These are phyloP conservation scores for Champsocephalus esox DNA, from an alignment of 2,797 vertebrate genomes.

Conservation along the genomic window DNA sequence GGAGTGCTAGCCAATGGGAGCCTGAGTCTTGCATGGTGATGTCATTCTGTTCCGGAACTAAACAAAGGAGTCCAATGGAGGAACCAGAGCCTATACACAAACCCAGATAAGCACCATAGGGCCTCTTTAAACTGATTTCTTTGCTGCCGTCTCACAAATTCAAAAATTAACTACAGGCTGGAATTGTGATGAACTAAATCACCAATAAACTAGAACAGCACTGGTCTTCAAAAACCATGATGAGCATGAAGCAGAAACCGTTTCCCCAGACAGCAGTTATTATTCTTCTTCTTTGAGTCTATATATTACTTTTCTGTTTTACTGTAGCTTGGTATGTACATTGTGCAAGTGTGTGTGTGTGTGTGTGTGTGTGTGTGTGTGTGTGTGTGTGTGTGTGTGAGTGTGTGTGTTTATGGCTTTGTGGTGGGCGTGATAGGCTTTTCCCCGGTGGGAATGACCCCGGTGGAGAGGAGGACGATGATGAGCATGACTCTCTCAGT, in stretches of 20 bases:
- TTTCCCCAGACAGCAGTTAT: conserved; percentile 41
- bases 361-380: neutral
- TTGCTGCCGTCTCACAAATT: conserved; percentile 10
- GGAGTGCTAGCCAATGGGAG: too few species aligned
- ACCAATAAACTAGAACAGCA: too few species aligned
- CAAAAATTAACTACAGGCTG: neutral
- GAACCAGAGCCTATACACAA: too few species aligned
- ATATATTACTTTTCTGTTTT: conserved; percentile 29
- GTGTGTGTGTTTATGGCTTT: conserved; percentile 35
- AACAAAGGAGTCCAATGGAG: too few species aligned
- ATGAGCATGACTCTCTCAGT: conserved; percentile 77
- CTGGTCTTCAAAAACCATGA: neutral
- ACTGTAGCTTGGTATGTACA: conserved; percentile 5
- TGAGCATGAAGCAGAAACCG: conserved; percentile 13
- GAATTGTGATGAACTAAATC: neutral
- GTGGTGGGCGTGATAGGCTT: rapidly evolving
- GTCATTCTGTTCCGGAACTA: too few species aligned
- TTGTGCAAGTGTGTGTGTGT: conserved; percentile 43
- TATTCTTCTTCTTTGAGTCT: neutral
- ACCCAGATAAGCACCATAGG: too few species aligned
- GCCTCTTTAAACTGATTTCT: neutral
- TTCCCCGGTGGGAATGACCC: conserved; percentile 81
- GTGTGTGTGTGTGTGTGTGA: neutral
- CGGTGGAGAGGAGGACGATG: conserved; percentile 90
- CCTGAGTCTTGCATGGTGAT: too few species aligned